phyloP scores from a whole-genome alignment of 2,888 invertebrate species.

The Acleris laterana region DNA sequence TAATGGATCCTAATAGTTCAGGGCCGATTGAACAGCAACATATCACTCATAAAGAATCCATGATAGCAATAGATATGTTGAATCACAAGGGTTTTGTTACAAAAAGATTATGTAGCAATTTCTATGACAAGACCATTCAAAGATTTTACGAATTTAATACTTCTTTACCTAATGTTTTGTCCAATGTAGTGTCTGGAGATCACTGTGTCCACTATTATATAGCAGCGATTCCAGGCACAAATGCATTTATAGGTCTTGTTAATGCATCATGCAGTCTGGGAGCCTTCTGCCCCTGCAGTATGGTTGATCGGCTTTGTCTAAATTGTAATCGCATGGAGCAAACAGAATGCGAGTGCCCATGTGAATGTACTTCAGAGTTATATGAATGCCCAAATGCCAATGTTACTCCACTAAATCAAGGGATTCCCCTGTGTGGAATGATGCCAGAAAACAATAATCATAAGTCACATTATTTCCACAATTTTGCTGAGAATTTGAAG shows the following conservation, averaged over 20 bases:
- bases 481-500: conserved; percentile 83
- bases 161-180: conserved; percentile 89
- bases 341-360: conserved; percentile 97
- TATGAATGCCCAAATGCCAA: conserved; percentile 70
- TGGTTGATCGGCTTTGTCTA: conserved; percentile 93
- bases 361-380: conserved; percentile 90
- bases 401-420: conserved; percentile 58
- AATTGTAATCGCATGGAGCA: conserved; percentile 98
- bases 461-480: conserved; percentile 77
- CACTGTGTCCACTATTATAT: conserved; percentile 95
- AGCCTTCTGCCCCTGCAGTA: conserved; percentile 96
- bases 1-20: conserved; percentile 87
- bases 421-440: conserved; percentile 74
- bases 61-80: conserved; percentile 94
- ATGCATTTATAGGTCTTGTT: conserved; percentile 93
- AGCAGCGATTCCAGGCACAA: conserved; percentile 92
- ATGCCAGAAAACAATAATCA: conserved; percentile 78
- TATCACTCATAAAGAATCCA: conserved; percentile 95
- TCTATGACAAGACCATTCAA: conserved; percentile 93
- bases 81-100: conserved; percentile 93
- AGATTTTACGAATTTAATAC: conserved; percentile 93
- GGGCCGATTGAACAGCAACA: conserved; percentile 93
- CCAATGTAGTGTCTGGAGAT: conserved; percentile 94
- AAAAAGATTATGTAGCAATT: conserved; percentile 93
- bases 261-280: conserved; percentile 93